A percentile compares a stretch with the other conserved stretches of the same genome.
phyloP scores from a whole-genome alignment of 2,797 vertebrate genomes.

The Spinus pinus region DNA sequence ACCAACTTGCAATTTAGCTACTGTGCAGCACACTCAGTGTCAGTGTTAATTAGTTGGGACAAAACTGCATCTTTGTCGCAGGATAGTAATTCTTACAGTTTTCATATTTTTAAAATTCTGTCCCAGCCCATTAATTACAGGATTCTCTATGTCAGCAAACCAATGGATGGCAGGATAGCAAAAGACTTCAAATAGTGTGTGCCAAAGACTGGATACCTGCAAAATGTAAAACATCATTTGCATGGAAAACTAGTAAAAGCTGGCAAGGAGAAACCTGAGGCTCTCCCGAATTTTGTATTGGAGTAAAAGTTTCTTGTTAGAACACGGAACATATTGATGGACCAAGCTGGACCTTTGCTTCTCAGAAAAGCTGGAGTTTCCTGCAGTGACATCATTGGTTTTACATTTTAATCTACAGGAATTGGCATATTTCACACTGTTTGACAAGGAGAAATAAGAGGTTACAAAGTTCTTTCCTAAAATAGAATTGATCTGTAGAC shows the following conservation, averaged over 20 bases:
- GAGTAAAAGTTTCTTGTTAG: background rate
- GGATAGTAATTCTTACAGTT: background rate
- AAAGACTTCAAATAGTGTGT: background rate
- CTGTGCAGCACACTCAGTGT: background rate
- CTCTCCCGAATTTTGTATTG: background rate
- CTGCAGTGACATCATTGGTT: background rate
- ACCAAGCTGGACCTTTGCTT: background rate
- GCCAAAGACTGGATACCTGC: background rate
- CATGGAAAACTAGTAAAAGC: background rate
- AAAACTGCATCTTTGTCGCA: constrained; percentile 28
- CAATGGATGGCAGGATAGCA: background rate
- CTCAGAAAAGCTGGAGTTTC: background rate
- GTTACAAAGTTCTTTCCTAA: background rate
- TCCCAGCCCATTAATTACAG: background rate
- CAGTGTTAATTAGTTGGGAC: constrained; percentile 53
- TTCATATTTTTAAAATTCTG: background rate
- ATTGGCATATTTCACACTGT: background rate
- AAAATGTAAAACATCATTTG: background rate
- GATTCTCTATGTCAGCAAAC: background rate
- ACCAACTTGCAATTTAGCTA: constrained; percentile 55
- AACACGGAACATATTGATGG: background rate
- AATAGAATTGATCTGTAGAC: background rate
- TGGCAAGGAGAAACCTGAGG: background rate
- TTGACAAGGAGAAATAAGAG: background rate
- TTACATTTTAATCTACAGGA: rapidly evolving